phyloP scores from a whole-genome alignment of 2,888 invertebrate species.

The Meandrusa payeni region DNA sequence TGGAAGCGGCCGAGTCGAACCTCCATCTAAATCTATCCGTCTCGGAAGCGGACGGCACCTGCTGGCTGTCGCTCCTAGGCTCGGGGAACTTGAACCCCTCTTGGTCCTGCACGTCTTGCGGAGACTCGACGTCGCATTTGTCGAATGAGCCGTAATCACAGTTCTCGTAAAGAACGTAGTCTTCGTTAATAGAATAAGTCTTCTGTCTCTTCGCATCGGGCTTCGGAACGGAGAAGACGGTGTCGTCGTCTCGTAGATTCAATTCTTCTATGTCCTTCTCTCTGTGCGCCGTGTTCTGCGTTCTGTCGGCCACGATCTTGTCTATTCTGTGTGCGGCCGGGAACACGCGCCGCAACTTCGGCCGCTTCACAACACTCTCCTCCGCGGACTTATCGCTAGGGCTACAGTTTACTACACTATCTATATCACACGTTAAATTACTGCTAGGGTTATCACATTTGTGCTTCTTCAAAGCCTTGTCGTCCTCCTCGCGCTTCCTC shows the following conservation, averaged over 20 bases:
- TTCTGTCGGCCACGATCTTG: slow-evolving; percentile 58
- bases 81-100: slow-evolving; percentile 52
- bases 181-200: slow-evolving; percentile 60
- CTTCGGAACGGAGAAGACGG: slow-evolving; percentile 56
- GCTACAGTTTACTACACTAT: slow-evolving; percentile 44
- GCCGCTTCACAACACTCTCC: slow-evolving; percentile 56
- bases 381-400: slow-evolving; percentile 40
- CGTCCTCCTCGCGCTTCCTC: slow-evolving; percentile 51
- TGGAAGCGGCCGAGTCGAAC: slow-evolving; percentile 88
- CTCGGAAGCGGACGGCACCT: slow-evolving; percentile 85
- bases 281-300: slow-evolving; percentile 33
- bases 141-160: slow-evolving; percentile 71
- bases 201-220: slow-evolving; percentile 59
- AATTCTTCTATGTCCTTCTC: slow-evolving; percentile 58
- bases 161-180: slow-evolving; percentile 64
- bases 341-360: slow-evolving; percentile 59
- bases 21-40: slow-evolving; percentile 87
- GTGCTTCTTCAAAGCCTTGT: slow-evolving; percentile 62
- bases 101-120: slow-evolving; percentile 39
- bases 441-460: slow-evolving; percentile 73
- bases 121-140: slow-evolving; percentile 48
- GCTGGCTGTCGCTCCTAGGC: slow-evolving; percentile 44
- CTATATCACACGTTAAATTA: slow-evolving; percentile 57
- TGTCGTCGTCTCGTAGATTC: slow-evolving; percentile 59
- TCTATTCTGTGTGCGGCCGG: slow-evolving; percentile 62